These are phyloP conservation scores for Fistularia tabacaria DNA, from an alignment of 2,797 vertebrate species.

Conservation along the genomic window DNA sequence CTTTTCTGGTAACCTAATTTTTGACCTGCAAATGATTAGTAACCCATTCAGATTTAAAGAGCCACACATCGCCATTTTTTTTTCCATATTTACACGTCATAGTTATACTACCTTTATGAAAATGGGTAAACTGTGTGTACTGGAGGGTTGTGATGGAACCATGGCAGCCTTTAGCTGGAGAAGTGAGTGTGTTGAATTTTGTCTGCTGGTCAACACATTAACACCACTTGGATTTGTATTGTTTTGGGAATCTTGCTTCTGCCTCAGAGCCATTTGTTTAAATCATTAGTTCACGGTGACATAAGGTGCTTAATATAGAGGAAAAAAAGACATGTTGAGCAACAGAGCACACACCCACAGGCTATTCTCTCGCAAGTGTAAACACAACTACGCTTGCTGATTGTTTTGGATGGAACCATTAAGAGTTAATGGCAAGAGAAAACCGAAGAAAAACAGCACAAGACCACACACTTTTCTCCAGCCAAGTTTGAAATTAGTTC, in stretches of 20 bases:
- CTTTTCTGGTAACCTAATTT: conserved; percentile 21
- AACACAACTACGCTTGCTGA: neutral
- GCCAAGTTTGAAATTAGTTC: neutral
- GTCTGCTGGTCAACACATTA: conserved; percentile 7
- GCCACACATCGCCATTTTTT: conserved; percentile 6
- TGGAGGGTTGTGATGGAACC: neutral
- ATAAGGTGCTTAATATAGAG: conserved; percentile 33
- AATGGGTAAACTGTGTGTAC: conserved; percentile 21
- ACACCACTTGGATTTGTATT: conserved; percentile 25
- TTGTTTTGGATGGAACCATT: too few species aligned
- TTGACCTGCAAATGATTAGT: conserved; percentile 23
- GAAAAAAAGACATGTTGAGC: conserved; percentile 20
- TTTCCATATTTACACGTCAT: neutral
- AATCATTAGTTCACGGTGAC: conserved; percentile 43
- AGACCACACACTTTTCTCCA: too few species aligned
- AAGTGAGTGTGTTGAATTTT: conserved; percentile 5
- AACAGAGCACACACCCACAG: conserved; percentile 28
- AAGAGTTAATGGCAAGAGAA: too few species aligned
- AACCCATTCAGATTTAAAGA: conserved; percentile 9
- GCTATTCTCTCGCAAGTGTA: conserved; percentile 1
- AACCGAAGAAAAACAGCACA: too few species aligned
- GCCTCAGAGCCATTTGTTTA: conserved; percentile 12
- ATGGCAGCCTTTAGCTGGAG: neutral
- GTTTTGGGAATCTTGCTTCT: conserved; percentile 23
- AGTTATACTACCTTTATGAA: conserved; percentile 12